These are phyloP conservation scores for Synanthedon andrenaeformis DNA, from an alignment of 2,888 invertebrate genomes.

Conservation along the genomic window DNA sequence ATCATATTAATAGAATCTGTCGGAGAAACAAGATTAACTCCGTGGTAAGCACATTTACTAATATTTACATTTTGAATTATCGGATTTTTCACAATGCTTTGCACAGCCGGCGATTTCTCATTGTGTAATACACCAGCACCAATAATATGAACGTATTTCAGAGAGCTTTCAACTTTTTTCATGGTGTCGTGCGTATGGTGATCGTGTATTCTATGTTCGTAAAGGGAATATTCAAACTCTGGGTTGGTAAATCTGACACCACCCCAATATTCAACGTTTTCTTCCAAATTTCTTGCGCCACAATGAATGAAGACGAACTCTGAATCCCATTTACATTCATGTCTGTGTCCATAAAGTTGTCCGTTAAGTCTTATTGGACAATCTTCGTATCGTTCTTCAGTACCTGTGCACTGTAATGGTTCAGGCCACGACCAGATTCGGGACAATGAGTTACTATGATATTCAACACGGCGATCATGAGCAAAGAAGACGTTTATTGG, in stretches of 20 bases:
- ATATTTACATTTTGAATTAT: conserved; percentile 84
- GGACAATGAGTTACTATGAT: conserved; percentile 87
- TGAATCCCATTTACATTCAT: conserved; percentile 90
- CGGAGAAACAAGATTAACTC: conserved; percentile 91
- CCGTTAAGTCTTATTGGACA: conserved; percentile 91
- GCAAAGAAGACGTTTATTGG: conserved; percentile 90
- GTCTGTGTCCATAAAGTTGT: conserved; percentile 85
- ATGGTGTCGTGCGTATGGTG: conserved; percentile 80
- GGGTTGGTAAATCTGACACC: conserved; percentile 93
- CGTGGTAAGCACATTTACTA: conserved; percentile 87
- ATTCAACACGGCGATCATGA: conserved; percentile 86
- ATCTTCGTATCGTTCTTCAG: conserved; percentile 81
- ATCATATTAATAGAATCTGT: conserved; percentile 83
- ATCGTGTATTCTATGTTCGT: conserved; percentile 85
- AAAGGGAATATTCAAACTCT: conserved; percentile 88
- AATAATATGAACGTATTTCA: conserved; percentile 84
- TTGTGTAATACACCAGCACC: conserved; percentile 97
- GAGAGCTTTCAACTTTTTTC: conserved; percentile 77
- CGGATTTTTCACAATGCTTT: conserved; percentile 90
- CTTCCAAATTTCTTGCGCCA: conserved; percentile 76
- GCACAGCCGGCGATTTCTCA: conserved; percentile 93
- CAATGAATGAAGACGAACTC: conserved; percentile 95
- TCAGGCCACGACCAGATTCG: conserved; percentile 96
- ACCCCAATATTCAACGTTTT: conserved; percentile 89
- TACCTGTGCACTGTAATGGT: conserved; percentile 85